Evolutionary conservation across 2,797 vertebrate genomes (phyloP).

Genomic region (Epinephelus coioides): DNA sequence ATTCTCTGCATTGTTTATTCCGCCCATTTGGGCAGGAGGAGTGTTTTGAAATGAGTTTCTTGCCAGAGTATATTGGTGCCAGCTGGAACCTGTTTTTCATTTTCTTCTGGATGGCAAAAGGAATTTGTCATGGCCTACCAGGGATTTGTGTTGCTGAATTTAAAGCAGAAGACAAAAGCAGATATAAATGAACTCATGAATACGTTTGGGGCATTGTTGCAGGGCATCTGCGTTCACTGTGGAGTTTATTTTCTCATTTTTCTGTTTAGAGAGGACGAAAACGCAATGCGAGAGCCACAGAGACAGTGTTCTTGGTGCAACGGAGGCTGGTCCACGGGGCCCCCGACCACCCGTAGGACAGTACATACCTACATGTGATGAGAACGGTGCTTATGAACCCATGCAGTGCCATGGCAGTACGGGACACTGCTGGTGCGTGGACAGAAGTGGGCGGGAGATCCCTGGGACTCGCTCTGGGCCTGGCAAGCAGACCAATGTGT

Average conservation of each 20-base stretch:
- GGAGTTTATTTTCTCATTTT: neutral
- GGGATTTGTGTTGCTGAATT: conserved; percentile 23
- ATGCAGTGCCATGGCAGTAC: conserved; percentile 90
- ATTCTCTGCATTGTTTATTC: conserved; percentile 46
- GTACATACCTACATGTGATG: conserved; percentile 91
- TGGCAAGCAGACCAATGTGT: conserved; percentile 90
- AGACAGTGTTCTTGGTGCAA: conserved; percentile 81
- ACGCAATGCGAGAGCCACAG: conserved; percentile 90
- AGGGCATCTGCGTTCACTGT: neutral
- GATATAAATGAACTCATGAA: conserved; percentile 8
- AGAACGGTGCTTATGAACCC: conserved; percentile 88
- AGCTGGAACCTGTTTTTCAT: conserved; percentile 67
- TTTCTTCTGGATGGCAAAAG: conserved; percentile 40
- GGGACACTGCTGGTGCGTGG: conserved; percentile 96
- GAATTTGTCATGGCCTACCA: conserved; percentile 47
- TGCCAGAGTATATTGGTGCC: conserved; percentile 42
- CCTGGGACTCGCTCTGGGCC: conserved; percentile 87
- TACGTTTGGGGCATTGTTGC: neutral
- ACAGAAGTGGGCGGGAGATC: conserved; percentile 90
- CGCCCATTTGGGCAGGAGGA: conserved; percentile 20
- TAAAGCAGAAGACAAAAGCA: conserved; percentile 25
- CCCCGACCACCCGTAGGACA: conserved; percentile 79
- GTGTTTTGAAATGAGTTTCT: conserved; percentile 50
- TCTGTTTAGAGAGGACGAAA: conserved; percentile 84
- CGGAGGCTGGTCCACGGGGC: conserved; percentile 62